Percentiles rank a stretch among this genome's conserved stretches.
Conservation (phyloP, 2,888 invertebrate species). For the Tetropium fuscum region DNA sequence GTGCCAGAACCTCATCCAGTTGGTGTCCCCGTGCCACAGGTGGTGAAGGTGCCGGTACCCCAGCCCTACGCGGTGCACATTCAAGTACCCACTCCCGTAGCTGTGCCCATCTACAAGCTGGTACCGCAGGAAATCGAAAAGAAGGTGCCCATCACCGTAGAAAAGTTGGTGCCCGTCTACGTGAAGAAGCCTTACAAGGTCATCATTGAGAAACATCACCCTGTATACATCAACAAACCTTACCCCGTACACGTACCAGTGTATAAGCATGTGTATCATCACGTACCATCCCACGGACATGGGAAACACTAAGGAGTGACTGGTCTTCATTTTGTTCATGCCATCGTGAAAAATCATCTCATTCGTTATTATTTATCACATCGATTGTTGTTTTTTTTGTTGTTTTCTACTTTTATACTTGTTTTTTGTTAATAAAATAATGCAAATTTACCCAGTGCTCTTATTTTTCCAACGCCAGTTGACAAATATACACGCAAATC, state of each 20-base stretch:
- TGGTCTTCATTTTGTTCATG: not conserved
- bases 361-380: slow-evolving; percentile 3
- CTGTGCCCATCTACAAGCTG: slow-evolving; percentile 79
- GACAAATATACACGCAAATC: no score
- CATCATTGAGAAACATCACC: slow-evolving; percentile 80
- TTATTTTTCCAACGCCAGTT: no score
- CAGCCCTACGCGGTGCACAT: slow-evolving; percentile 82
- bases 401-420: slow-evolving; percentile 8
- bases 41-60: slow-evolving; percentile 78
- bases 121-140: slow-evolving; percentile 80
- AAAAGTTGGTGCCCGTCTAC: slow-evolving; percentile 78
- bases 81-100: slow-evolving; percentile 77
- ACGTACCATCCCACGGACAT: slow-evolving; percentile 39
- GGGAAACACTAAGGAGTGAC: slow-evolving; percentile 29
- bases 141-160: slow-evolving; percentile 79
- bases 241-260: slow-evolving; percentile 81
- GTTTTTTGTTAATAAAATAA: slow-evolving; percentile 19
- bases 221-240: slow-evolving; percentile 73
- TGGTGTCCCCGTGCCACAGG: slow-evolving; percentile 77
- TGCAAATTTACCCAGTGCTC: no score
- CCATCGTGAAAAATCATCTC: not conserved
- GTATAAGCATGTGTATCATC: slow-evolving; percentile 79
- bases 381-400: slow-evolving; percentile 6
- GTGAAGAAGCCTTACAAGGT: slow-evolving; percentile 82
- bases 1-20: slow-evolving; percentile 80